Evolutionary conservation across 2,888 invertebrate genomes (phyloP), one percentile per base, ranked within the genome.

Genomic region (Tillus elongatus): DNA sequence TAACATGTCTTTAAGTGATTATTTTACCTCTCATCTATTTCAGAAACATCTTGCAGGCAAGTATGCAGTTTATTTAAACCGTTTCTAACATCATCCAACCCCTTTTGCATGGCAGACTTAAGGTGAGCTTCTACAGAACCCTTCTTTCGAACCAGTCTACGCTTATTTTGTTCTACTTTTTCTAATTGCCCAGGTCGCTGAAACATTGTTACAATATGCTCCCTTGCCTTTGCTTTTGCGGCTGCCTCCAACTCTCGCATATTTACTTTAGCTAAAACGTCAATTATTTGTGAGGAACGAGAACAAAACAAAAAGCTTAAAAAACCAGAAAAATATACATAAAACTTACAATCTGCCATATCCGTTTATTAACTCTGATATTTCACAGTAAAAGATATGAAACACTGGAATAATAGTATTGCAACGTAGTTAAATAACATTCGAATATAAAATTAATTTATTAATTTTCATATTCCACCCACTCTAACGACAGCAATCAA

Each of bases 31-130:
- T 61, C 53, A 44, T 72, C 70, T 13, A 81, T 75, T 59, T 87
- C 84, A 61, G 80, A 68, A 2, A 96, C 85, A 66, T 92, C 91
- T 51, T 82, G 77, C 35, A 91, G 69, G 32, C 93, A 90, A 39
- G 80, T 79, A 56, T 87, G 82, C 29, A 98, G 67, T 59, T 96
- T 89, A 53, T 85, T 85, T 11, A 98, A 75, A 0, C 97, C 97
- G 8, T 89, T 86, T 50, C 88, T 79, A 0, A 98, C 96, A 1
- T 95, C 96, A 66, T 98, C 97, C 36, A 98, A 68, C 66, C 98
- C 96, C 44, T 93, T 91, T 64, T 98, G 96, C 72, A 98, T 91
- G 1, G 95, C 95, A n/a, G 96, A 93, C 67, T 97, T 96, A 13
- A 98, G 62, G 74, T 91, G 85, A 1, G 91, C 90, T 63, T 95